These are phyloP conservation scores for Cassiopea andromeda DNA, from an alignment of 30 jellyfish, hydroid and myxozoan species.

Conservation along the genomic window DNA sequence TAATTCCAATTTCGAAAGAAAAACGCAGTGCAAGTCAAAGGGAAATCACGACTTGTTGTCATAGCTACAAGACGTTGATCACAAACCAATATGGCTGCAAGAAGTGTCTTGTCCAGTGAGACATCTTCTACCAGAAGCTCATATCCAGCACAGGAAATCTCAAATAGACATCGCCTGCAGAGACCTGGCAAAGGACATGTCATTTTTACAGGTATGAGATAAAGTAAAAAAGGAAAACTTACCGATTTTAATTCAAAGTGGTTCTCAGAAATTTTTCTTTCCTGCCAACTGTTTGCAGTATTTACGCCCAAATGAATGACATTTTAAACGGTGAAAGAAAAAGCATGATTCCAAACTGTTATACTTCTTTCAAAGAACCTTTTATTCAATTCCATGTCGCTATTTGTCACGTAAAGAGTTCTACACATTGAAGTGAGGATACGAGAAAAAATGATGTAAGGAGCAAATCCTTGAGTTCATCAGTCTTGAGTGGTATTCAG, in stretches of 20 bases:
- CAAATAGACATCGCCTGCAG: neutral
- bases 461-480: too few species aligned
- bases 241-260: neutral
- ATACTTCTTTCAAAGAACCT: too few species aligned
- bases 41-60: slow-evolving; percentile 12
- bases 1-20: neutral
- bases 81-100: slow-evolving; percentile 14
- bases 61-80: neutral
- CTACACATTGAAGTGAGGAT: too few species aligned
- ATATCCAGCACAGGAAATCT: neutral
- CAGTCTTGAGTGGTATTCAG: too few species aligned
- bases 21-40: neutral
- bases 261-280: neutral
- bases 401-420: too few species aligned
- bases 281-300: neutral
- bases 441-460: too few species aligned
- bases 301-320: too few species aligned
- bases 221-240: neutral
- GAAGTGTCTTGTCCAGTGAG: neutral
- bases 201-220: slow-evolving; percentile 7
- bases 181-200: slow-evolving; percentile 13
- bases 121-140: neutral
- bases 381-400: too few species aligned
- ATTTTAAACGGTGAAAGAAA: too few species aligned
- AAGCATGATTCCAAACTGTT: too few species aligned